A percentile compares a stretch with the other conserved stretches of the same genome.
Conservation (phyloP, 2,797 vertebrate genomes). For the Dicrostonyx torquatus region DNA sequence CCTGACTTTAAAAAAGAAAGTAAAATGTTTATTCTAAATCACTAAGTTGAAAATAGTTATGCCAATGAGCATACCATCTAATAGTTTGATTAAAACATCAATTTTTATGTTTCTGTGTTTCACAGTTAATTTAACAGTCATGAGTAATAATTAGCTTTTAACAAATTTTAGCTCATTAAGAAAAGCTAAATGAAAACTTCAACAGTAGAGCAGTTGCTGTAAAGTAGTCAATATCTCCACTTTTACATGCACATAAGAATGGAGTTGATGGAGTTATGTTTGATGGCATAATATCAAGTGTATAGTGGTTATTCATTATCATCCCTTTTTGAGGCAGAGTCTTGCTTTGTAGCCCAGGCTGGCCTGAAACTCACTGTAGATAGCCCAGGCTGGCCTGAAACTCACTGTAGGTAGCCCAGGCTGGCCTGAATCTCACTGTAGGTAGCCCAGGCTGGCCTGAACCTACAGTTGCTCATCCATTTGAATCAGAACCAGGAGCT, state of each 20-base stretch:
- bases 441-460: neutral
- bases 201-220: neutral
- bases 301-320: neutral
- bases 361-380: neutral
- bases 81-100: neutral
- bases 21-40: neutral
- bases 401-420: neutral
- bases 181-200: constrained; percentile 49
- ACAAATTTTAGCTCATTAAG: neutral
- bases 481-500: neutral
- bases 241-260: neutral
- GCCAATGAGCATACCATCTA: neutral
- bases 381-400: neutral
- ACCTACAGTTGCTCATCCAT: neutral
- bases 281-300: neutral
- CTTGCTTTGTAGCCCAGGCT: neutral
- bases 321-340: neutral
- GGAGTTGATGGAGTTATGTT: neutral
- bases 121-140: neutral
- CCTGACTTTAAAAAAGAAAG: too few relatives aligned
- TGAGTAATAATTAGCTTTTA: neutral
- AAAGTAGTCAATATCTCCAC: neutral
- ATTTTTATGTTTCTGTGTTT: constrained; percentile 59
- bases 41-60: constrained; percentile 39
- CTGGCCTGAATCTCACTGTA: neutral